Evolutionary conservation across 2,888 invertebrate genomes (phyloP).

Genomic region (Sericinus montela): DNA sequence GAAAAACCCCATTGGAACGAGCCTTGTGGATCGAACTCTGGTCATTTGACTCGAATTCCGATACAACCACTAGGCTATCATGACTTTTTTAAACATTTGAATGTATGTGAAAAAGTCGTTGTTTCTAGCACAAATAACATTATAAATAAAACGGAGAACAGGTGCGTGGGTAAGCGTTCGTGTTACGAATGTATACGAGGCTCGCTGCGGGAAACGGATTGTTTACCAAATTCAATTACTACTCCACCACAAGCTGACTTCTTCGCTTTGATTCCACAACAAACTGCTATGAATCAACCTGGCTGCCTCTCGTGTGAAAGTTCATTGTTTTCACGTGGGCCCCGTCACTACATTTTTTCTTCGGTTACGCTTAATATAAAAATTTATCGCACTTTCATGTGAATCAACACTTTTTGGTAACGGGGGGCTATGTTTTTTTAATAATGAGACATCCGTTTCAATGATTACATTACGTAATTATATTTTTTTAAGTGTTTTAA

Average conservation of each 20-base stretch:
- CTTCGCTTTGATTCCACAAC: constrained; percentile 63
- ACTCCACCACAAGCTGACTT: constrained; percentile 47
- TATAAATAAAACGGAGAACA: constrained; percentile 46
- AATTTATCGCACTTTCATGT: constrained; percentile 23
- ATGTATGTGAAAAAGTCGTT: neutral
- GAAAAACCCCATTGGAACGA: no score
- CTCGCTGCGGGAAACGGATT: constrained; percentile 59
- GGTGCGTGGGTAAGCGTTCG: constrained; percentile 44
- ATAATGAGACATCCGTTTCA: neutral
- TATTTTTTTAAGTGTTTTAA: no score
- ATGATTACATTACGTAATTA: no score
- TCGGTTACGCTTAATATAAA: constrained; percentile 24
- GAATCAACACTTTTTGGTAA: constrained; percentile 9
- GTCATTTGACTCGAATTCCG: no score
- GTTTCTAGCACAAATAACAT: constrained; percentile 21
- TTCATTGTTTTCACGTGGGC: constrained; percentile 67
- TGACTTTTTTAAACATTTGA: no score
- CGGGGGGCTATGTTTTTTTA: neutral
- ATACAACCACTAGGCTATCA: no score
- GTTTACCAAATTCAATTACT: constrained; percentile 73
- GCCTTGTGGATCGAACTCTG: no score
- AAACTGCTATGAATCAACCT: constrained; percentile 63
- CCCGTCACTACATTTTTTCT: constrained; percentile 32
- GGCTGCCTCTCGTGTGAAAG: constrained; percentile 58
- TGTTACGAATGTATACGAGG: constrained; percentile 46